Evolutionary conservation across 2,797 vertebrate genomes (phyloP).

Genomic region (Macropus fuliginosus): DNA sequence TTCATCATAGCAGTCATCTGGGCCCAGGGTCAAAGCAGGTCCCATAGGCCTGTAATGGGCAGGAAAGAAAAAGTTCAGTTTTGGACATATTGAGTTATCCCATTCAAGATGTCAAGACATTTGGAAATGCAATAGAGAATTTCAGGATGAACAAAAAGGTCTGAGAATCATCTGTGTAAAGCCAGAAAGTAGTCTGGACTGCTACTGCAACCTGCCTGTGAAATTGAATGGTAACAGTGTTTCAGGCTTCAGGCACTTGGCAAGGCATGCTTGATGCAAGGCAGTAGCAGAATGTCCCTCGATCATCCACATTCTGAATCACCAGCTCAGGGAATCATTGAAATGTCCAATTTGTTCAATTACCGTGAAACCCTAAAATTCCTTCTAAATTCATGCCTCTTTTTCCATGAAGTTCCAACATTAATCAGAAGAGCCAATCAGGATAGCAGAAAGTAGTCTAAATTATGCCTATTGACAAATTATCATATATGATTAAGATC

Average conservation of each 20-base stretch:
- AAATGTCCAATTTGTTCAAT: not conserved
- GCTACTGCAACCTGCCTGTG: not conserved
- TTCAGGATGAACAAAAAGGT: not conserved
- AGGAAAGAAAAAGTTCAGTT: not conserved
- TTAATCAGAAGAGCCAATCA: constrained; percentile 22
- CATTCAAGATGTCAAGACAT: not conserved
- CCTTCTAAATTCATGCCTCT: not conserved
- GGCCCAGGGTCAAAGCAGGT: too few relatives aligned
- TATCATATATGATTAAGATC: not conserved
- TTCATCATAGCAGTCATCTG: too few relatives aligned
- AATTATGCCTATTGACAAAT: not conserved
- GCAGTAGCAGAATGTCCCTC: not conserved
- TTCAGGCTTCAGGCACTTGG: constrained; percentile 19
- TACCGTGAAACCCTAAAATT: not conserved
- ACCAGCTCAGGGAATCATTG: constrained; percentile 16
- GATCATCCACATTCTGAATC: not conserved
- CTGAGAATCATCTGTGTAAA: constrained; percentile 25
- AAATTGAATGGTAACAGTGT: constrained; percentile 8
- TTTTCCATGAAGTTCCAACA: not conserved
- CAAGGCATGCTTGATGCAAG: not conserved
- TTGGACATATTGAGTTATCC: not conserved
- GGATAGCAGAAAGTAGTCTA: not conserved
- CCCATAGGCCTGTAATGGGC: too few relatives aligned
- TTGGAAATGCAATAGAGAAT: not conserved
- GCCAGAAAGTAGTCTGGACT: not conserved